These are phyloP conservation scores for Strix aluco DNA, from an alignment of 2,113 vertebrate species.

Conservation along the genomic window DNA sequence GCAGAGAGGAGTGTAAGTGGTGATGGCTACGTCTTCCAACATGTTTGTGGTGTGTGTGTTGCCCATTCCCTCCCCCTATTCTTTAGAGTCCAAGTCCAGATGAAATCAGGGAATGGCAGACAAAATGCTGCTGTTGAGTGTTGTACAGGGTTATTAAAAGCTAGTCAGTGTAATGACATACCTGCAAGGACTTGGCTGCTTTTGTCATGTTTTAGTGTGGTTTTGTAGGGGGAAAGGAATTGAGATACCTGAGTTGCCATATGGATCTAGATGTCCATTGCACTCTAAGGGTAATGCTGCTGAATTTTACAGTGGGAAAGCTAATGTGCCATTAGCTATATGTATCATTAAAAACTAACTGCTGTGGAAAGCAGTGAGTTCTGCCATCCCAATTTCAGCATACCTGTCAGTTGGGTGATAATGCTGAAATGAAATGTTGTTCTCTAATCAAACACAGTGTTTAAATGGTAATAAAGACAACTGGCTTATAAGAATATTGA, in stretches of 20 bases:
- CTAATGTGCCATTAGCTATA: neutral
- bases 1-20: neutral
- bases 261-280: neutral
- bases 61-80: neutral
- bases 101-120: neutral
- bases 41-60: too few species aligned
- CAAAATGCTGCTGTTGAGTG: neutral
- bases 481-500: neutral
- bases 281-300: too few species aligned
- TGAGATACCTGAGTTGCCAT: neutral
- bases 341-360: neutral
- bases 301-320: neutral
- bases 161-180: neutral
- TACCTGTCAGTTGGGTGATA: neutral
- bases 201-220: neutral
- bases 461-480: neutral
- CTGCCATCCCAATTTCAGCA: fast-evolving
- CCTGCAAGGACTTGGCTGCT: neutral
- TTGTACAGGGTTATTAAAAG: neutral
- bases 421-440: neutral
- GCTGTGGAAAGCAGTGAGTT: neutral
- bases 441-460: neutral
- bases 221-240: neutral
- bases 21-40: fast-evolving
- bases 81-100: too few species aligned